Evolutionary conservation across 2,888 invertebrate species (phyloP), one percentile per base, ranked within the genome.

Genomic region (Oxycera nigricornis): DNA sequence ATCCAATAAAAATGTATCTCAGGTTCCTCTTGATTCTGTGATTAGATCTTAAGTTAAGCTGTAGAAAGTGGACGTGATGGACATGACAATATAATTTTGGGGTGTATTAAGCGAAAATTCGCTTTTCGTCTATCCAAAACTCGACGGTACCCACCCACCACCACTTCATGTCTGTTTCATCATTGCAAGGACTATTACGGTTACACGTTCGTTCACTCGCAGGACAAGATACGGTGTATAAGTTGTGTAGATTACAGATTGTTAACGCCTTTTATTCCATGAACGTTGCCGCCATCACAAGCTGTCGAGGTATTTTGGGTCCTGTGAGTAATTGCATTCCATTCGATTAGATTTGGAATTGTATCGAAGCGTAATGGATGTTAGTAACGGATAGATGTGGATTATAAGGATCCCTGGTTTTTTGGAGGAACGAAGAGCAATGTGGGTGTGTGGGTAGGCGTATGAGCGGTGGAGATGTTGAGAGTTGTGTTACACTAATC

Each of bases 41-140:
- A 76, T 76, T 76, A 76, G 74, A 76, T 74, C 76, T 74, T 68
- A 74, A 76, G 74, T 74, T 76, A 76, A 74, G 76, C 76, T 72
- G 76, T 67, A 72, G 72, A 76, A 59, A 76, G 65, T 72, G 74
- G 61, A 76, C 76, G 76, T 76, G 76, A 76, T 57, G 67, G 55
- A 72, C 76, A 76, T 76, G 70, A 57, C 62, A 75, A 73, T 72
- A 57, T 70, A 55, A 17, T 70, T 70, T 70, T 6, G 52, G 39
- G 46, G 50, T 70, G 70, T 55, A 55, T 52, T 70, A 70, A 70
- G 52, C 52, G 52, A 52, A 70, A 70, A 52, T 70, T 70, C 70
- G 65, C 41, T 41, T 65, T 55, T 55, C 55, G 31, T 22, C 41
- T 22, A 28, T 59, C 28, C n/a, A n/a, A n/a, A n/a, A 46, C 17